Percentiles rank a stretch among this genome's conserved stretches.
phyloP scores from a whole-genome alignment of 1,140 invertebrate genomes.

The Drosophila burlai region DNA sequence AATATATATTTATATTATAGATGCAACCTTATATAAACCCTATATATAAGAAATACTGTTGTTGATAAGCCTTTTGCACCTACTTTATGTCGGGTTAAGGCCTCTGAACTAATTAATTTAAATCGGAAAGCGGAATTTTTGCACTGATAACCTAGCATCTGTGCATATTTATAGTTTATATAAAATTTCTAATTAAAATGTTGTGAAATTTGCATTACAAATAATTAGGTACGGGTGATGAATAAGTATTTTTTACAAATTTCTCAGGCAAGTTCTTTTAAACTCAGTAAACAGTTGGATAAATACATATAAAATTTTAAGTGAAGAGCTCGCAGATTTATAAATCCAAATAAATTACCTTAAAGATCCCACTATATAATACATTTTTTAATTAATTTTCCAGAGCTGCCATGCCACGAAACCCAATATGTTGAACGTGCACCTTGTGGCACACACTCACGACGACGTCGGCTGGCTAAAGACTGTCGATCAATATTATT shows the following conservation, averaged over 20 bases:
- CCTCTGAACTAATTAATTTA: background rate
- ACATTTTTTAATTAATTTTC: background rate
- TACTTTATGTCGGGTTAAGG: background rate
- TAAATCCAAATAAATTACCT: background rate
- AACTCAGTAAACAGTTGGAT: background rate
- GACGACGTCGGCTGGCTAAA: conserved; percentile 97
- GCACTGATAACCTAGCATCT: background rate
- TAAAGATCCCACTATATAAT: too few species aligned
- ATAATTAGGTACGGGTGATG: background rate
- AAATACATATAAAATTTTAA: background rate
- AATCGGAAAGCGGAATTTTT: background rate
- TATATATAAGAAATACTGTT: background rate
- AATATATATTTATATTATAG: background rate
- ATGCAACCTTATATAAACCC: background rate
- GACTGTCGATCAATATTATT: conserved; percentile 92
- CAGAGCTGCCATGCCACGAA: conserved; percentile 71
- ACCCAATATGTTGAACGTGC: conserved; percentile 88
- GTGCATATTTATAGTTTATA: background rate
- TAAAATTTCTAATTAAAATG: too few species aligned
- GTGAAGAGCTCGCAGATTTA: background rate
- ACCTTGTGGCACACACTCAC: conserved; percentile 93
- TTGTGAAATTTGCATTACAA: background rate
- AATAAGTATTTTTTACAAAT: background rate
- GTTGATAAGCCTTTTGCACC: background rate
- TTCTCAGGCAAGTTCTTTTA: background rate